Evolutionary conservation across 2,797 vertebrate genomes (phyloP).

Genomic region (Halcyon chelicuti): DNA sequence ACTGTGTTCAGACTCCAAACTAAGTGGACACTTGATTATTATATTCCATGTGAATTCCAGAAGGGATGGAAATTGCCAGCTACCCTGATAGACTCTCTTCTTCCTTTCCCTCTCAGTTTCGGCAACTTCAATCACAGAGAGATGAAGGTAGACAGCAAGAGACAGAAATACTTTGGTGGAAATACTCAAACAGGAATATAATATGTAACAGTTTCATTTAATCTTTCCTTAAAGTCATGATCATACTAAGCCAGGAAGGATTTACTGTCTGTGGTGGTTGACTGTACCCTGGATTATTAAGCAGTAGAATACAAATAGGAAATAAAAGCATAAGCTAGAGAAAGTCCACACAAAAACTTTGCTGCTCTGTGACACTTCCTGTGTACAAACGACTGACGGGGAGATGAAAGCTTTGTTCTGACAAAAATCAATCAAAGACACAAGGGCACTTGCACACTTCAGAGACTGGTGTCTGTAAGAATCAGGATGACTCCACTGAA

Average conservation of each 20-base stretch:
- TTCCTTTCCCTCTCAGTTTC: conserved; percentile 35
- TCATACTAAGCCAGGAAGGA: conserved; percentile 40
- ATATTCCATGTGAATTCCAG: conserved; percentile 3
- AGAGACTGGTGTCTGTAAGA: not conserved
- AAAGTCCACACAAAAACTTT: conserved; percentile 3
- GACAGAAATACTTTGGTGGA: conserved; percentile 34
- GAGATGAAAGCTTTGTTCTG: conserved; percentile 45
- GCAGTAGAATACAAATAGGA: conserved; percentile 49
- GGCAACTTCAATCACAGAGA: conserved; percentile 24
- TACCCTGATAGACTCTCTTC: conserved; percentile 15
- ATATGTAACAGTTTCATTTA: conserved; percentile 45
- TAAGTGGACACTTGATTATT: conserved; percentile 33
- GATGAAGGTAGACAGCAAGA: conserved; percentile 33
- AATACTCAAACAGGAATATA: conserved; percentile 58
- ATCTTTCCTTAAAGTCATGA: conserved; percentile 57
- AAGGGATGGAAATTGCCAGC: conserved; percentile 39
- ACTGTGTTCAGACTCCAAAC: conserved; percentile 20
- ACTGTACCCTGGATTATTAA: conserved; percentile 24
- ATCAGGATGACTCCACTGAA: not conserved
- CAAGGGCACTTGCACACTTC: not conserved
- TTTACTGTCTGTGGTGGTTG: conserved; percentile 25
- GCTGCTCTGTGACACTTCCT: not conserved
- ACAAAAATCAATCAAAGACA: conserved; percentile 12
- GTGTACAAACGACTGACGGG: not conserved
- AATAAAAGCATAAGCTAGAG: conserved; percentile 19